A percentile compares a stretch with the other conserved stretches of the same genome.
Evolutionary conservation across 2,113 vertebrate genomes (phyloP).

Genomic region (Rhabdornis inornatus): DNA sequence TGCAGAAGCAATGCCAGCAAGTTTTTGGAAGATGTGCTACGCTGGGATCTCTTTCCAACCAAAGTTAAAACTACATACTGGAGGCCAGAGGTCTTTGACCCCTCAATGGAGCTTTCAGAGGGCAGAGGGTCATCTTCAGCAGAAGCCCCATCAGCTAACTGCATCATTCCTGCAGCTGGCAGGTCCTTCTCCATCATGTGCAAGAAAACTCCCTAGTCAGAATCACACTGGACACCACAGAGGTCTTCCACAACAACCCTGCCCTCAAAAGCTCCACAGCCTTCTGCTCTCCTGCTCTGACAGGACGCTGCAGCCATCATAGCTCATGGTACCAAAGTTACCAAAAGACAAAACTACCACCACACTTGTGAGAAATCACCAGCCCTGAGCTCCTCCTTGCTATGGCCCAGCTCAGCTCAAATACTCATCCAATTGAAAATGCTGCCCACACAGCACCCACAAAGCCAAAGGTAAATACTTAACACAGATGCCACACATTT

Average conservation of each 20-base stretch:
- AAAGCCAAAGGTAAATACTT: neutral
- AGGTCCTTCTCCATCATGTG: neutral
- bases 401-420: neutral
- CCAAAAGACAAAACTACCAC: neutral
- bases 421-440: neutral
- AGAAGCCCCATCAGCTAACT: neutral
- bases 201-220: neutral
- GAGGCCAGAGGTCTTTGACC: neutral
- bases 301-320: fast-evolving
- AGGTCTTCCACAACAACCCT: neutral
- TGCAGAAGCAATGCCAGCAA: neutral
- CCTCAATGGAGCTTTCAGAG: neutral
- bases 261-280: neutral
- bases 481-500: neutral
- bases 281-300: neutral
- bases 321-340: neutral
- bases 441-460: neutral
- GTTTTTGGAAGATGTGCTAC: neutral
- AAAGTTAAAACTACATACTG: neutral
- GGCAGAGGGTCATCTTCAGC: neutral
- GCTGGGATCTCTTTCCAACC: neutral
- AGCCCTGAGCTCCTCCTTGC: neutral
- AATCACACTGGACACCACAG: neutral
- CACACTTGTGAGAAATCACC: neutral
- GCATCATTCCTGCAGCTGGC: neutral